phyloP scores from a whole-genome alignment of 2,797 vertebrate genomes.

The Gobionotothen gibberifrons region DNA sequence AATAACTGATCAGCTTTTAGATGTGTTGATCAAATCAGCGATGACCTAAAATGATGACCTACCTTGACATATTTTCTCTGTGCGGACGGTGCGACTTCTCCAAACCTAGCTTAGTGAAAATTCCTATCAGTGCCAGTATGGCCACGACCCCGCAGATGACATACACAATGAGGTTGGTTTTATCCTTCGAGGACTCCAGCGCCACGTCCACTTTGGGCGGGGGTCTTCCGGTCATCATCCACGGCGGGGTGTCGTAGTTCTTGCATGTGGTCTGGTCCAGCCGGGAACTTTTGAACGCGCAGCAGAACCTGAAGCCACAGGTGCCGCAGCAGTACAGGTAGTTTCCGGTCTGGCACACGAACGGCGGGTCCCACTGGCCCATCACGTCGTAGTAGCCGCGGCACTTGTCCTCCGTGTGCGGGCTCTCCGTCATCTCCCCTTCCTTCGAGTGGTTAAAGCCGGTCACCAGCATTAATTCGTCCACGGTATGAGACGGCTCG shows the following conservation, averaged over 20 bases:
- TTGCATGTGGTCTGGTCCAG: conserved; percentile 97
- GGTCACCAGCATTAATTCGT: conserved; percentile 86
- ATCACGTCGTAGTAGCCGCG: conserved; percentile 98
- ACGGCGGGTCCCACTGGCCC: conserved; percentile 98
- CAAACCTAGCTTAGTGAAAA: conserved; percentile 98
- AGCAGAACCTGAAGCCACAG: conserved; percentile 99
- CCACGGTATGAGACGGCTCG: conserved; percentile 86
- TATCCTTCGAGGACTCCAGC: conserved; percentile 93
- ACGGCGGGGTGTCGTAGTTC: conserved; percentile 96
- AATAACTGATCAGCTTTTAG: neutral
- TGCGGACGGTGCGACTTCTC: conserved; percentile 96
- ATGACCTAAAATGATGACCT: neutral
- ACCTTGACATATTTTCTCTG: conserved; percentile 97
- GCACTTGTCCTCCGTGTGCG: conserved; percentile 92
- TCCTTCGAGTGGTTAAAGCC: conserved; percentile 89
- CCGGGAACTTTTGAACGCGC: conserved; percentile 92
- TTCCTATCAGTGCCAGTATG: conserved; percentile 96
- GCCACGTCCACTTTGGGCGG: conserved; percentile 90
- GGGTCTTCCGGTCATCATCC: conserved; percentile 94
- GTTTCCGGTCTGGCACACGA: conserved; percentile 94
- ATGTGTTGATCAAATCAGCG: too few relatives aligned
- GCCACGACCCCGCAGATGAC: conserved; percentile 98
- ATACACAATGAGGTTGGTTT: conserved; percentile 97
- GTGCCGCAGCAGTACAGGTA: conserved; percentile 99
- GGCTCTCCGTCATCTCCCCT: conserved; percentile 86